phyloP scores from a whole-genome alignment of 2,797 vertebrate genomes.

The Nyctibius grandis region DNA sequence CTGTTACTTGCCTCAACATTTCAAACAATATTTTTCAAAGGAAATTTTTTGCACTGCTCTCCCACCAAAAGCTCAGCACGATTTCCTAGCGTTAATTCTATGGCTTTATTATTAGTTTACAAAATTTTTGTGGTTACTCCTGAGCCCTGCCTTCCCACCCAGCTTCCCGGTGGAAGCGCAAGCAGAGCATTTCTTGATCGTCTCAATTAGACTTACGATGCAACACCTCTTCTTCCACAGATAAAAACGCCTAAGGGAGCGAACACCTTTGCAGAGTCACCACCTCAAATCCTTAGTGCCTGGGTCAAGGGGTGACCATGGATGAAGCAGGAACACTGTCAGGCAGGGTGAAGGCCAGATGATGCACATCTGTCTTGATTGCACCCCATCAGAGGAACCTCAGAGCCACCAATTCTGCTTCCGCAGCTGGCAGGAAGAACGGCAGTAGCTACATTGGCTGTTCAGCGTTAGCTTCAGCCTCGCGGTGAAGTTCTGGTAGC shows the following conservation, averaged over 20 bases:
- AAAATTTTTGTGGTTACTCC: neutral
- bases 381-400: neutral
- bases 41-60: neutral
- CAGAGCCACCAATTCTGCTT: neutral
- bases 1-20: neutral
- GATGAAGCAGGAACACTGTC: neutral
- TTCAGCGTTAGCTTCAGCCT: neutral
- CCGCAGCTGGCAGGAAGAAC: neutral
- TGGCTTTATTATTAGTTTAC: neutral
- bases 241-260: accelerated
- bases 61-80: neutral
- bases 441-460: neutral
- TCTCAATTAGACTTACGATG: neutral
- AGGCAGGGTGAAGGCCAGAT: neutral
- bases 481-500: accelerated
- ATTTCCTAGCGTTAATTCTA: neutral
- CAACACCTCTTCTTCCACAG: neutral
- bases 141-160: neutral
- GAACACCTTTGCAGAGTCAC: neutral
- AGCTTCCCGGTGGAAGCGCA: neutral
- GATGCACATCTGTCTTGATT: neutral
- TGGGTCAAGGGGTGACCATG: accelerated
- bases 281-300: neutral
- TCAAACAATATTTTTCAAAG: neutral
- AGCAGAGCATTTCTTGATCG: neutral